Percentiles rank a stretch among this genome's conserved stretches.
phyloP scores from a whole-genome alignment of 2,888 invertebrate genomes.

The Agonopterix alstromeriana region DNA sequence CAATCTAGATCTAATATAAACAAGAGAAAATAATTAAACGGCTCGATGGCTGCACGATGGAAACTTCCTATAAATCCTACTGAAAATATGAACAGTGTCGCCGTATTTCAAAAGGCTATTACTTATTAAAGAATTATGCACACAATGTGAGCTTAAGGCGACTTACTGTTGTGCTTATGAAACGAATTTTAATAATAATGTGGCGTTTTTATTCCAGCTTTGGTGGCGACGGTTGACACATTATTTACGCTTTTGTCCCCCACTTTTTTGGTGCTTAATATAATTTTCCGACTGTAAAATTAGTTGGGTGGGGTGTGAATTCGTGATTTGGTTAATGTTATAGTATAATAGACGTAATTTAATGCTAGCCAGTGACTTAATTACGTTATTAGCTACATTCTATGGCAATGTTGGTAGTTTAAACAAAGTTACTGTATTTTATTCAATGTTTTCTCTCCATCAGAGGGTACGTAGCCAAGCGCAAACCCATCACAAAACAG shows the following conservation, averaged over 20 bases:
- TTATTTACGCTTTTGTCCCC: conserved; percentile 18
- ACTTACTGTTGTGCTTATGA: conserved; percentile 32
- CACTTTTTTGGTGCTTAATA: conserved; percentile 5
- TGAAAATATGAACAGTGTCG: conserved; percentile 45
- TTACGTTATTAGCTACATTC: no score
- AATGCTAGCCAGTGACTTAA: no score
- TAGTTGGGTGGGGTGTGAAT: conserved; percentile 6
- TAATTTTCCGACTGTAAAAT: conserved; percentile 8
- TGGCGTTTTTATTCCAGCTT: conserved; percentile 28
- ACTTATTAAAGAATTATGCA: conserved; percentile 57
- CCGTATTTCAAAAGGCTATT: conserved; percentile 53
- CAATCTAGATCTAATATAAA: conserved; percentile 57
- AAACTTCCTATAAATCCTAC: conserved; percentile 47
- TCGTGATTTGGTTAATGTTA: conserved; percentile 5
- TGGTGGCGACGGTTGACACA: conserved; percentile 17
- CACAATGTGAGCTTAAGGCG: conserved; percentile 34
- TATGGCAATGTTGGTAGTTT: no score
- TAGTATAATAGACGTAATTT: no score
- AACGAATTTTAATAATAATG: conserved; percentile 40
- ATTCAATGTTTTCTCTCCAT: no score
- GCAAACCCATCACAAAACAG: no score
- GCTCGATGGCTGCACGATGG: conserved; percentile 30
- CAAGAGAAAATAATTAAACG: conserved; percentile 61
- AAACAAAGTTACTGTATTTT: no score
- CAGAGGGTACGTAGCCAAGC: no score